Conservation (phyloP, 2,113 vertebrate genomes). For the Tragelaphus buxtoni region DNA sequence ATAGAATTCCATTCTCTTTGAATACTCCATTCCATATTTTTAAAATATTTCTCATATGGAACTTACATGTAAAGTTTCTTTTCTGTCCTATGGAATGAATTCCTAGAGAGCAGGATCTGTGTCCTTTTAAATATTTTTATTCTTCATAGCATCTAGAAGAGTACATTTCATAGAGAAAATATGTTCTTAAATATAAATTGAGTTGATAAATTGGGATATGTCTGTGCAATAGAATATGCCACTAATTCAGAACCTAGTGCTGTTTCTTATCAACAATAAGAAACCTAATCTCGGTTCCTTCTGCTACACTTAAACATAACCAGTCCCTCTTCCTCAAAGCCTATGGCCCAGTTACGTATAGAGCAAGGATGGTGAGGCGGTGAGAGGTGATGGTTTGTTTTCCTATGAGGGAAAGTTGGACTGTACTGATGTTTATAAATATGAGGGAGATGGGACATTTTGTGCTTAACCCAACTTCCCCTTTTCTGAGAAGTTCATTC, state of each 20-base stretch:
- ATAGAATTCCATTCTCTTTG: not conserved
- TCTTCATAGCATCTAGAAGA: not conserved
- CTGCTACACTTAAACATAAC: not conserved
- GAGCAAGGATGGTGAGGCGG: not conserved
- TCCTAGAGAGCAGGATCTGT: not conserved
- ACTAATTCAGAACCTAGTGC: not conserved
- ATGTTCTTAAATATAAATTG: not conserved
- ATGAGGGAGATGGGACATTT: constrained; percentile 44
- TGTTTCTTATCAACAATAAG: not conserved
- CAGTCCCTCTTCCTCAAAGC: not conserved
- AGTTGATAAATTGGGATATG: not conserved
- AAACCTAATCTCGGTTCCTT: not conserved
- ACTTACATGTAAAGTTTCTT: not conserved
- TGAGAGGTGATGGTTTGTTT: constrained; percentile 31
- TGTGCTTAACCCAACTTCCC: constrained; percentile 62
- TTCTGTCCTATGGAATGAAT: not conserved
- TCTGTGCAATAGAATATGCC: not conserved
- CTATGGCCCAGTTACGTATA: not conserved
- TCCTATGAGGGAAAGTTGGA: constrained; percentile 21
- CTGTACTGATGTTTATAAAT: constrained; percentile 44
- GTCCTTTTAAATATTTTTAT: not conserved
- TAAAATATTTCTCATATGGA: not conserved
- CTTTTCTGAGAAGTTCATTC: constrained; percentile 69
- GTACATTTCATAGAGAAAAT: not conserved
- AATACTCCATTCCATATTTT: not conserved